phyloP scores from a whole-genome alignment of 2,888 invertebrate species.

The Dysmachus trigonus region DNA sequence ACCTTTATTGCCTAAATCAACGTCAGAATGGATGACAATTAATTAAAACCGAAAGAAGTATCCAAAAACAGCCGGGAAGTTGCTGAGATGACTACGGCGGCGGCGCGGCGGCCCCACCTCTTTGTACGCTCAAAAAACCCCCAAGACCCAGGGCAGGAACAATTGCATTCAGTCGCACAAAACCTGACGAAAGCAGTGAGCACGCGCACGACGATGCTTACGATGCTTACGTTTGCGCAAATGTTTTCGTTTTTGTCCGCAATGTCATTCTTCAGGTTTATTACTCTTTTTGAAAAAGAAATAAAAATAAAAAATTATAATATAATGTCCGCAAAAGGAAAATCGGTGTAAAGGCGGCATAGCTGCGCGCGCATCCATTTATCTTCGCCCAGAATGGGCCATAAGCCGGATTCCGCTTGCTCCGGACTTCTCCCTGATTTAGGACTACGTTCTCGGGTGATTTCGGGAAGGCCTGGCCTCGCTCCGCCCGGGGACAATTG shows the following conservation, averaged over 20 bases:
- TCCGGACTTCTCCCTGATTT: background rate
- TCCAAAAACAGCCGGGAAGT: background rate
- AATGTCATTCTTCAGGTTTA: conserved; percentile 3
- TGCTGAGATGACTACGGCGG: background rate
- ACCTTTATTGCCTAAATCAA: conserved; percentile 32
- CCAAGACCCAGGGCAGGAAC: background rate
- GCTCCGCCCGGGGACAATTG: conserved; percentile 1
- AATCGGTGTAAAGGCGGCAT: conserved; percentile 29
- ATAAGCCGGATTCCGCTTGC: background rate
- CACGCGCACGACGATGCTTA: conserved; percentile 19
- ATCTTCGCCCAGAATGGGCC: conserved; percentile 27
- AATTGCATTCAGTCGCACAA: background rate
- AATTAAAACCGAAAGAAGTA: conserved; percentile 19
- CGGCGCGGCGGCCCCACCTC: background rate
- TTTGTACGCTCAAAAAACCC: background rate
- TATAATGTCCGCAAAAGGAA: conserved; percentile 22
- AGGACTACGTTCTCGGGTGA: background rate
- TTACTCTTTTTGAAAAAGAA: background rate
- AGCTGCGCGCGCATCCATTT: conserved; percentile 32
- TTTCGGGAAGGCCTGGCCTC: background rate
- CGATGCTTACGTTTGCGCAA: background rate
- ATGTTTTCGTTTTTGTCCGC: conserved; percentile 22
- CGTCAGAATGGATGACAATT: conserved; percentile 36
- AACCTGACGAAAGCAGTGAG: conserved; percentile 23
- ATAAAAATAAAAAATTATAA: background rate